Percentiles rank a stretch among this genome's conserved stretches.
Evolutionary conservation across 2,113 vertebrate genomes (phyloP).

Genomic region (Malurus elegans): DNA sequence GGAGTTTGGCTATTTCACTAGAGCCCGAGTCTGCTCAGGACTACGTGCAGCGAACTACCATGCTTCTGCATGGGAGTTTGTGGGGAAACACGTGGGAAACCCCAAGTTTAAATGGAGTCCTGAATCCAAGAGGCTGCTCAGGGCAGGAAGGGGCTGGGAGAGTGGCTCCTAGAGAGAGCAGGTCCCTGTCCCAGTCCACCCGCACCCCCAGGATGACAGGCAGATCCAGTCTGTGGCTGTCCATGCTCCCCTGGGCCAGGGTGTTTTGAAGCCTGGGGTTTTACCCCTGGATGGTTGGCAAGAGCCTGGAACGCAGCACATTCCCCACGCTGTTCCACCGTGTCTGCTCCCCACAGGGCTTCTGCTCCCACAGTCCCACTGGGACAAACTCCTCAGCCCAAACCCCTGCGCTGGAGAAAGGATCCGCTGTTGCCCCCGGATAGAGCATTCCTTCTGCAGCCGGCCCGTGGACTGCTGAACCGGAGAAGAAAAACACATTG

Average conservation of each 20-base stretch:
- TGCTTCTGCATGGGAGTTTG: accelerated
- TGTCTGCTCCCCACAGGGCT: not conserved
- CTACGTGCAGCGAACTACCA: accelerated
- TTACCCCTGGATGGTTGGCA: not conserved
- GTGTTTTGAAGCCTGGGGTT: not conserved
- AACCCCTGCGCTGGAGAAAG: not conserved
- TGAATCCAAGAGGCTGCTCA: not conserved
- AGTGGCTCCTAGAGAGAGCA: not conserved
- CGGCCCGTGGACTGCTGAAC: conserved; percentile 30
- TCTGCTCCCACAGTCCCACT: not conserved
- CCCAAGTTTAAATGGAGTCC: not conserved
- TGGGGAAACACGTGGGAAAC: not conserved
- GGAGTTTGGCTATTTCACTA: not conserved
- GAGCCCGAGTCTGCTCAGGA: accelerated
- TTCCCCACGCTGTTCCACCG: accelerated
- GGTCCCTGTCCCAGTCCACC: not conserved
- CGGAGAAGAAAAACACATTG: conserved; percentile 71
- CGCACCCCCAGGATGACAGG: accelerated
- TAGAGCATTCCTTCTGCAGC: conserved; percentile 58
- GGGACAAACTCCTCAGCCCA: not conserved
- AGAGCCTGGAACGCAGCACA: not conserved
- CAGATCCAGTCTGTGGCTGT: not conserved
- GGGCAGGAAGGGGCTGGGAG: not conserved
- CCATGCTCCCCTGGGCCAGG: not conserved
- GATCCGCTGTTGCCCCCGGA: conserved; percentile 21